Conservation (phyloP, 2,888 invertebrate species). For the Emmelina monodactyla region DNA sequence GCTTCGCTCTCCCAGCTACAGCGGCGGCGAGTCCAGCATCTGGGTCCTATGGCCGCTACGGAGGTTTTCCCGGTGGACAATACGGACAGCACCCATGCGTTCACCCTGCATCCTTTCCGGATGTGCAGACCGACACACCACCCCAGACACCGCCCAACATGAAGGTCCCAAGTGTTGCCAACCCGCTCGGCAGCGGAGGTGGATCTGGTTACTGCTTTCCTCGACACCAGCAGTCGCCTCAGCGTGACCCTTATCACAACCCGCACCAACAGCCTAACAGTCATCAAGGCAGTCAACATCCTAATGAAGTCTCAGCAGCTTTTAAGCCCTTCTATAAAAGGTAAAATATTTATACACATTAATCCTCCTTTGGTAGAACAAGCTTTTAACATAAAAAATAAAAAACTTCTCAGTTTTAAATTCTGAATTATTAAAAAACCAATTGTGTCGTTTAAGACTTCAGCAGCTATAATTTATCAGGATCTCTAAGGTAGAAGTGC, state of each 20-base stretch:
- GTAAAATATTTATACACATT: constrained; percentile 61
- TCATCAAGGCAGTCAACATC: constrained; percentile 55
- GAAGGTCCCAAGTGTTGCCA: constrained; percentile 84
- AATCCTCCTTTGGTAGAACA: too few relatives aligned
- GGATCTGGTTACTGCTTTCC: constrained; percentile 64
- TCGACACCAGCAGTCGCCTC: constrained; percentile 59
- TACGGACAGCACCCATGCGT: constrained; percentile 68
- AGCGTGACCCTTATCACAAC: constrained; percentile 65
- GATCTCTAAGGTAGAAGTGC: constrained; percentile 18
- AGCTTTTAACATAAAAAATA: too few relatives aligned
- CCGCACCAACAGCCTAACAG: constrained; percentile 58
- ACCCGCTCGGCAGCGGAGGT: constrained; percentile 73
- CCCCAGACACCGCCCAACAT: constrained; percentile 94
- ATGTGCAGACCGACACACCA: constrained; percentile 89
- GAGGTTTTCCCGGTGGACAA: constrained; percentile 72
- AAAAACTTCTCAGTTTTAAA: too few relatives aligned
- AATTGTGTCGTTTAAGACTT: too few relatives aligned
- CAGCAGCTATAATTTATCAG: too few relatives aligned
- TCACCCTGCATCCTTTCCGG: constrained; percentile 79
- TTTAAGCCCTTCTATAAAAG: constrained; percentile 93
- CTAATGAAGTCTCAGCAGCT: constrained; percentile 70
- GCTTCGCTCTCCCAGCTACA: constrained; percentile 72
- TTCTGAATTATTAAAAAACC: too few relatives aligned
- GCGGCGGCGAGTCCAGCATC: constrained; percentile 62
- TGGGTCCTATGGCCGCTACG: constrained; percentile 70